Evolutionary conservation across 1,140 invertebrate genomes (phyloP).

Genomic region (Rhynchophorus ferrugineus): DNA sequence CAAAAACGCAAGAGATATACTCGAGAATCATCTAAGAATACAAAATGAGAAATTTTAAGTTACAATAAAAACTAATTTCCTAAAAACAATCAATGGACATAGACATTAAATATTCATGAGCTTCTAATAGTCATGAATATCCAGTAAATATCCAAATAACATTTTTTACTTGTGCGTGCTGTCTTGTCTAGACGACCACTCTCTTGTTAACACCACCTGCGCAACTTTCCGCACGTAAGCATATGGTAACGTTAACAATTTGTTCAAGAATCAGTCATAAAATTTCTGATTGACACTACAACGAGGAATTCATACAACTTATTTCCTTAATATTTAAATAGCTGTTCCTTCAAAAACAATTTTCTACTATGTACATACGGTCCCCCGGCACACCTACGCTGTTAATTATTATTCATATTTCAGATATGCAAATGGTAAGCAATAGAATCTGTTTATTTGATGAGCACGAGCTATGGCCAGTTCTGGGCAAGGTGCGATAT

Average conservation of each 20-base stretch:
- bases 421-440: background rate
- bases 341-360: background rate
- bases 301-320: background rate
- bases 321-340: conserved; percentile 2
- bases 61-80: no score
- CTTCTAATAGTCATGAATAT: no score
- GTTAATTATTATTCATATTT: conserved; percentile 1
- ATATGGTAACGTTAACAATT: background rate
- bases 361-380: background rate
- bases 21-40: no score
- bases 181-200: no score
- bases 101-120: no score
- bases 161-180: background rate
- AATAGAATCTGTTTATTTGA: background rate
- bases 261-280: background rate
- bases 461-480: background rate
- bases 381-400: background rate
- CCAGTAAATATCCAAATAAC: no score
- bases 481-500: no score
- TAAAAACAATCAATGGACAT: no score
- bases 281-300: conserved; percentile 1
- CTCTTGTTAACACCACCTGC: no score
- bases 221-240: no score
- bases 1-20: no score
- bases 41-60: no score